Evolutionary conservation across 2,888 invertebrate species (phyloP), one percentile per base, ranked within the genome.

Genomic region (Drosophila vallismaia): DNA sequence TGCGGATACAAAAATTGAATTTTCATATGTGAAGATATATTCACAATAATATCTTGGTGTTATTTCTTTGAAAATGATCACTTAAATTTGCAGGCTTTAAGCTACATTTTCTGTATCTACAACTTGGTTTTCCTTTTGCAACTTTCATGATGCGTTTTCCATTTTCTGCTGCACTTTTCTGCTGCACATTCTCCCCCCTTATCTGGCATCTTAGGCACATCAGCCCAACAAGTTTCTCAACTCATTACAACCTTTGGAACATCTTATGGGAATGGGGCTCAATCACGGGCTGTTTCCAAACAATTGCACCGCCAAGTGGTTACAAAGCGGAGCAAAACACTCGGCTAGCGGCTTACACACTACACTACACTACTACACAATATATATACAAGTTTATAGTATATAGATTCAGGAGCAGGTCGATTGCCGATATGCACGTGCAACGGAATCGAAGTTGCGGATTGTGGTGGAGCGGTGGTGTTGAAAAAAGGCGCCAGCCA

Each of bases 281-380:
- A 88, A 86, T 82, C 86, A 81, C 74, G 74, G 74, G 49, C 74
- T 88, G 85, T 82, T 89, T 89, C 85, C 89, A 88, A 90, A 89
- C 89, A 89, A 90, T 89, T 90, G 89, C 85, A 84, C 82, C 83
- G 78, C 85, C 89, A 89, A 90, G 89, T 89, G 89, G 90, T 88
- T 89, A 81, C 82, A 81, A 80, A 82, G 76, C 64, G 10, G 76
- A 64, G 53, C 5, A 24, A 40, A 26, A 24, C 26, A 44, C 29
- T 29, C 29, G 19, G 19, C n/a, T 10, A 19, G 26, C 2, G 7
- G 6, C 5, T 12, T 4, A 6, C 40, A 24, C 10, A 8, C 1
- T 4, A n/a, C 2, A 44, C 31, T 40, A 40, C 19, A 19, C 19
- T 19, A 19, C 19, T 2, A 6, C 40, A 24, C 10, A 8, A 1